Percentiles rank a stretch among this genome's conserved stretches.
Evolutionary conservation across 1,140 invertebrate genomes (phyloP).

Genomic region (Galendromus occidentalis): DNA sequence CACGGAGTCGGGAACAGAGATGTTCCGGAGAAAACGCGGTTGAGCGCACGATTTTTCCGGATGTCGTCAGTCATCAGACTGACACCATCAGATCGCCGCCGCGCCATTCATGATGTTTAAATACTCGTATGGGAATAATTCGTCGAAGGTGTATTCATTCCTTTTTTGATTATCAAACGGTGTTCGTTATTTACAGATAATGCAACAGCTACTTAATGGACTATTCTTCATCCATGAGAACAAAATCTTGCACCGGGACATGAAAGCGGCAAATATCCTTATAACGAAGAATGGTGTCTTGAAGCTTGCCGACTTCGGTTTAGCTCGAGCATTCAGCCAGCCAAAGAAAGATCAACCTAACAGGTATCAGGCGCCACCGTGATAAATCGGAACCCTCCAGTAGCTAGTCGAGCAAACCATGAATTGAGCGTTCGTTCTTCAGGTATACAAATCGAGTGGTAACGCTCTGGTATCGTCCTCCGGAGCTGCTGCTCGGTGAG

Average conservation of each 20-base stretch:
- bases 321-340: conserved; percentile 72
- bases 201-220: conserved; percentile 90
- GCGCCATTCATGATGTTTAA: too few relatives aligned
- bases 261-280: conserved; percentile 75
- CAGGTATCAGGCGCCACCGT: not conserved
- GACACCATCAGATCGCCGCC: too few relatives aligned
- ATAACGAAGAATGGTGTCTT: conserved; percentile 90
- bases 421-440: conserved; percentile 14
- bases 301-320: conserved; percentile 78
- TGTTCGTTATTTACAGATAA: conserved; percentile 32
- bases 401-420: not conserved
- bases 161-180: too few relatives aligned
- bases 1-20: too few relatives aligned
- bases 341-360: conserved; percentile 24
- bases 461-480: conserved; percentile 91
- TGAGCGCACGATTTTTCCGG: too few relatives aligned
- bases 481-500: conserved; percentile 68
- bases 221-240: conserved; percentile 92
- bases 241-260: conserved; percentile 39
- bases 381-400: not conserved
- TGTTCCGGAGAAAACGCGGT: too few relatives aligned
- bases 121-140: too few relatives aligned
- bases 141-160: too few relatives aligned
- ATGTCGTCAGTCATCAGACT: too few relatives aligned
- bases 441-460: conserved; percentile 93